phyloP scores from a whole-genome alignment of 2,888 invertebrate genomes.

The Linyphia triangularis region DNA sequence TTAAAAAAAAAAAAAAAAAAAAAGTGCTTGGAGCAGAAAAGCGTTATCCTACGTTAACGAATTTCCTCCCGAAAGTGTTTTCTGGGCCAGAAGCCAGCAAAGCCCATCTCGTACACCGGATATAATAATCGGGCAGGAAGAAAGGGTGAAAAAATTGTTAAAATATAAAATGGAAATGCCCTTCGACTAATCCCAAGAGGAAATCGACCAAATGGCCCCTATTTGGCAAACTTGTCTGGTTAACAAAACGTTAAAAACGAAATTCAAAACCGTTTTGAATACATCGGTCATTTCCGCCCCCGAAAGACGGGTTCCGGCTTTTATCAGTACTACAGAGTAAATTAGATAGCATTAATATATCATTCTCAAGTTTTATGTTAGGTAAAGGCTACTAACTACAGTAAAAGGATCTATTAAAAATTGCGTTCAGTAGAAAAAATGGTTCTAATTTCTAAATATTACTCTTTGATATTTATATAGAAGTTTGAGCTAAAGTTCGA shows the following conservation, averaged over 20 bases:
- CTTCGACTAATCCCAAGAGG: conserved; percentile 12
- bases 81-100: background rate
- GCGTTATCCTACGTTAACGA: conserved; percentile 3
- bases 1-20: background rate
- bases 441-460: too few species aligned
- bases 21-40: background rate
- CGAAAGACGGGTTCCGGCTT: background rate
- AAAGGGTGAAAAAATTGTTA: conserved; percentile 15
- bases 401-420: too few species aligned
- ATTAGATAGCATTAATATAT: background rate
- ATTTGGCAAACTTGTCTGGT: background rate
- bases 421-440: too few species aligned
- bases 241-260: background rate
- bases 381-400: too few species aligned
- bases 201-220: background rate
- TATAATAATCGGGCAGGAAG: conserved; percentile 51
- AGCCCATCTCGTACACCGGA: conserved; percentile 51
- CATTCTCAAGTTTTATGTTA: background rate
- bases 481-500: too few species aligned
- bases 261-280: background rate
- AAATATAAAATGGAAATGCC: conserved; percentile 39
- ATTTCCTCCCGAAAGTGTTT: conserved; percentile 38
- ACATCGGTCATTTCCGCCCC: background rate
- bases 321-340: background rate
- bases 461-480: too few species aligned